A percentile compares a stretch with the other conserved stretches of the same genome.
phyloP scores from a whole-genome alignment of 2,888 invertebrate species.

The Conomelus anceps region DNA sequence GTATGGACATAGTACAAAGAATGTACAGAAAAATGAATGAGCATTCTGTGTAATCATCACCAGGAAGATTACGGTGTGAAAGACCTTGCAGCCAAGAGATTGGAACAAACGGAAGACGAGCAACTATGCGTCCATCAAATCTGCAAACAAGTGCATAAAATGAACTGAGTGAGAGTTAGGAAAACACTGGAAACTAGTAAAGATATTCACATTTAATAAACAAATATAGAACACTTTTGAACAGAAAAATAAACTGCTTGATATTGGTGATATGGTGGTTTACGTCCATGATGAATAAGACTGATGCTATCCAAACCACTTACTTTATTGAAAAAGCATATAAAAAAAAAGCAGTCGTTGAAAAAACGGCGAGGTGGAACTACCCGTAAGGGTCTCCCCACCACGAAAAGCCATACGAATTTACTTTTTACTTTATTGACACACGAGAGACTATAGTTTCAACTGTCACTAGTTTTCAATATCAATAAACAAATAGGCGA shows the following conservation, averaged over 20 bases:
- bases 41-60: slow-evolving; percentile 96
- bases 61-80: slow-evolving; percentile 91
- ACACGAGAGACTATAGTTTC: too few relatives aligned
- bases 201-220: too few relatives aligned
- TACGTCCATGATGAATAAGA: background rate
- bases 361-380: too few relatives aligned
- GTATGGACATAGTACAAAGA: slow-evolving; percentile 98
- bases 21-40: slow-evolving; percentile 99
- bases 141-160: slow-evolving; percentile 47
- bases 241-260: background rate
- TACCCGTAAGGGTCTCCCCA: too few relatives aligned
- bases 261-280: background rate
- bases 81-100: slow-evolving; percentile 94
- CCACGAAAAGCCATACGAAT: too few relatives aligned
- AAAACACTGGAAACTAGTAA: too few relatives aligned
- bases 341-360: too few relatives aligned
- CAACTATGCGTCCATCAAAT: slow-evolving; percentile 97
- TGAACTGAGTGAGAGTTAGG: too few relatives aligned
- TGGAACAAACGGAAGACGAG: slow-evolving; percentile 91
- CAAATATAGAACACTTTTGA: background rate
- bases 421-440: too few relatives aligned
- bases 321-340: too few relatives aligned
- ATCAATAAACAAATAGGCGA: too few relatives aligned
- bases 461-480: too few relatives aligned
- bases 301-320: background rate